Evolutionary conservation across 2,888 invertebrate genomes (phyloP).

Genomic region (Orthonevra nobilis): DNA sequence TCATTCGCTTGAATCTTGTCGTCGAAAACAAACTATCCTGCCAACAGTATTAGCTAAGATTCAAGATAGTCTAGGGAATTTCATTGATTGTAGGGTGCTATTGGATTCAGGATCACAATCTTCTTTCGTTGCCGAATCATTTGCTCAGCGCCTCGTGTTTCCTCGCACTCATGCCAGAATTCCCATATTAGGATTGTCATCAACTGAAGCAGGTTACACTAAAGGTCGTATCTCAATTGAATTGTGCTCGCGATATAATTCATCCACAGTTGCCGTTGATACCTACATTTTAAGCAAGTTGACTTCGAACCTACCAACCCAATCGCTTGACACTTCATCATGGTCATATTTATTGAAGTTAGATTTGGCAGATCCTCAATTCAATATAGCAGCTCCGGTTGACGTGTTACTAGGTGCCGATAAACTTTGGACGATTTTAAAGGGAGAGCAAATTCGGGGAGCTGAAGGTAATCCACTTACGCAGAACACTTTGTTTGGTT

Average conservation of each 20-base stretch:
- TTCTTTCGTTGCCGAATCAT: too few relatives aligned
- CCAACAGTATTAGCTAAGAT: too few relatives aligned
- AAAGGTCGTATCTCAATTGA: not conserved
- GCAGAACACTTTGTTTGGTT: constrained; percentile 2
- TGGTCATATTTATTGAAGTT: not conserved
- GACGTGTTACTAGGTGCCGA: constrained; percentile 18
- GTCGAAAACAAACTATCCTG: too few relatives aligned
- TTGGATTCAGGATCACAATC: too few relatives aligned
- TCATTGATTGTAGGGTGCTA: too few relatives aligned
- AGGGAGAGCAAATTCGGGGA: not conserved
- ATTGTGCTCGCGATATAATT: not conserved
- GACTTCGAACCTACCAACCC: too few relatives aligned
- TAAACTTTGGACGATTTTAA: not conserved
- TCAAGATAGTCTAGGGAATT: too few relatives aligned
- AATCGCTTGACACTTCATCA: not conserved
- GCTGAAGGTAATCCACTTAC: not conserved
- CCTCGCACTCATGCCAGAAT: not conserved
- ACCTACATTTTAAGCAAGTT: constrained; percentile 10
- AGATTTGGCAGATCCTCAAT: too few relatives aligned
- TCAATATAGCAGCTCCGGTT: not conserved
- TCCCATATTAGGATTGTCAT: not conserved
- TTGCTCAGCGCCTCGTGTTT: not conserved
- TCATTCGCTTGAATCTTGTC: not conserved
- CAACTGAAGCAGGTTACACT: constrained; percentile 1
- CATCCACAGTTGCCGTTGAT: not conserved